phyloP scores from a whole-genome alignment of 2,113 vertebrate species.

The Chaetura pelagica region DNA sequence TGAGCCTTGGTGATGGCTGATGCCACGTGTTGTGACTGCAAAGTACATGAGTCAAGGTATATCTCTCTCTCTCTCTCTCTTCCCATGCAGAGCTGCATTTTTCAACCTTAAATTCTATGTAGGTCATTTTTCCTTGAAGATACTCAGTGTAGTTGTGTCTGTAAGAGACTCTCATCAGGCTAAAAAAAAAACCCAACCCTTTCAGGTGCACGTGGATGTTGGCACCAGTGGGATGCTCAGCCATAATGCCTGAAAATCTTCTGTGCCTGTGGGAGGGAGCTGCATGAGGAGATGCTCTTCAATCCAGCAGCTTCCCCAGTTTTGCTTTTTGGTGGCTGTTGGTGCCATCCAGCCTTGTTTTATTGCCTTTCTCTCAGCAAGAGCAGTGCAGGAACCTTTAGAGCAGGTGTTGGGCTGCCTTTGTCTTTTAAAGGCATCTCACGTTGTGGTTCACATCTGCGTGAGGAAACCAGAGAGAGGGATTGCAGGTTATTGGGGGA shows the following conservation, averaged over 20 bases:
- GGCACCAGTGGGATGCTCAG: neutral
- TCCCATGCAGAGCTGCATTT: neutral
- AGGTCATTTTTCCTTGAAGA: neutral
- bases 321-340: neutral
- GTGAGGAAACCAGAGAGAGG: neutral
- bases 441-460: neutral
- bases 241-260: neutral
- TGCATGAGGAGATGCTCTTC: neutral
- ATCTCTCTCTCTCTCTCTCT: neutral
- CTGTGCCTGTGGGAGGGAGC: accelerated
- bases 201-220: neutral
- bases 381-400: accelerated
- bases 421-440: neutral
- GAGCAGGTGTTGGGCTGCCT: neutral
- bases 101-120: neutral
- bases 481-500: neutral
- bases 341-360: neutral
- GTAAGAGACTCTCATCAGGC: neutral
- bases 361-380: neutral
- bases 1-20: neutral
- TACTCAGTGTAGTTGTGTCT: neutral
- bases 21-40: accelerated
- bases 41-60: neutral
- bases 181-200: neutral
- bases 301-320: neutral